These are phyloP conservation scores for Pollachius pollachius DNA, from an alignment of 2,113 vertebrate species.

Conservation along the genomic window DNA sequence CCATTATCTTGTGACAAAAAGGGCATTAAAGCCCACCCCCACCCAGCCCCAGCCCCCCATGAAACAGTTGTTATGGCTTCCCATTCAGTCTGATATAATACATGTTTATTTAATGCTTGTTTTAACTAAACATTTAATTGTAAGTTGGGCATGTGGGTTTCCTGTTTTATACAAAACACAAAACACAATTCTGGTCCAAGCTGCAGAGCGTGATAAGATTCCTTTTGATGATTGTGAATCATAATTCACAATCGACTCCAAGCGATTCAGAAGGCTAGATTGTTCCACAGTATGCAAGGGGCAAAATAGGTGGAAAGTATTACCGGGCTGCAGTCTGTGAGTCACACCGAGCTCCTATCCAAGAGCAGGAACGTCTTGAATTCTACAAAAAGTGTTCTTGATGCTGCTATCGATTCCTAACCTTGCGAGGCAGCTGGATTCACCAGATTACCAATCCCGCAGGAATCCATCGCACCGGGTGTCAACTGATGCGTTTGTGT, in stretches of 20 bases:
- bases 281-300: too few species aligned
- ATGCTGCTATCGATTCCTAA: too few species aligned
- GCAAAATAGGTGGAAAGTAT: neutral
- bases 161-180: constrained; percentile 42
- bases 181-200: constrained; percentile 46
- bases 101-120: constrained; percentile 37
- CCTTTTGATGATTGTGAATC: constrained; percentile 26
- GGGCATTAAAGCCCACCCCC: too few species aligned
- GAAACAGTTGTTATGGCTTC: constrained; percentile 23
- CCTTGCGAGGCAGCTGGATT: too few species aligned
- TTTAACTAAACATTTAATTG: constrained; percentile 44
- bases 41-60: constrained; percentile 1
- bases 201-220: constrained; percentile 48
- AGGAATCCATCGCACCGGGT: too few species aligned
- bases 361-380: too few species aligned
- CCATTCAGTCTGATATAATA: constrained; percentile 3
- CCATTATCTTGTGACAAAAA: too few species aligned
- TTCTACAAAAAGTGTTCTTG: too few species aligned
- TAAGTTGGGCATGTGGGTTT: constrained; percentile 18
- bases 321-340: neutral
- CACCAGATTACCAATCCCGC: too few species aligned
- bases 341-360: too few species aligned
- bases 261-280: constrained; percentile 2
- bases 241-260: constrained; percentile 21
- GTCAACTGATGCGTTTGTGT: too few species aligned